Evolutionary conservation across 2,797 vertebrate species (phyloP), one percentile per base, ranked within the genome.

Genomic region (Sebastes oblongus): DNA sequence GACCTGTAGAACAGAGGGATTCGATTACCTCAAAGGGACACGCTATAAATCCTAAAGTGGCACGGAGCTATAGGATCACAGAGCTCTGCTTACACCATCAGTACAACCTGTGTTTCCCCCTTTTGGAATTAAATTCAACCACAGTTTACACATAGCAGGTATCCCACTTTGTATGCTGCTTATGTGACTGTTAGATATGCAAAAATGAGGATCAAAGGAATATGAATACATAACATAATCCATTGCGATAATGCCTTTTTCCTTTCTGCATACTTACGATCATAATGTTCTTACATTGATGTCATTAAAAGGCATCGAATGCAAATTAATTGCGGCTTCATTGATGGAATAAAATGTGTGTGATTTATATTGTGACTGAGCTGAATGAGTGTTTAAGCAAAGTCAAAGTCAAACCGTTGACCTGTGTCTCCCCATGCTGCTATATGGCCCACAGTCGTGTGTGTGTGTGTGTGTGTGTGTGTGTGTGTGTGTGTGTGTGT

Each of bases 1-100:
- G 98, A 4, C 98, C 98, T 99, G 86, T 8, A 61, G 66, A 86
- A 71, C 9, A 85, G 14, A 83, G 14, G 74, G 52, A 46, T 65
- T 18, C 22, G 2, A 16, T 87, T 54, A 84, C 8, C 10, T 58
- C 27, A 78, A 5, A 61, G 16, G 50, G 67, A 66, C 32, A 71
- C 4, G 14, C 7, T 32, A 14, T 64, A 59, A 54, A 59, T 36
- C 25, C 50, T 54, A 10, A 73, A 5, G 6, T 46, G 61, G 2
- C 16, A 58, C 14, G 2, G 11, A 60, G 24, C 62, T 72, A 8
- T 58, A 30, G 4, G 8, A 56, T 42, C 24, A 22, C 39, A 39
- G 13, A 82, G 16, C 32, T 74, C 27, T 32, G 56, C n/a, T 72
- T 66, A 62, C 62, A 25, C 3, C 36, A n/a, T 52, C 56, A 42